phyloP scores from a whole-genome alignment of 2,113 vertebrate species.

The Osmerus eperlanus region DNA sequence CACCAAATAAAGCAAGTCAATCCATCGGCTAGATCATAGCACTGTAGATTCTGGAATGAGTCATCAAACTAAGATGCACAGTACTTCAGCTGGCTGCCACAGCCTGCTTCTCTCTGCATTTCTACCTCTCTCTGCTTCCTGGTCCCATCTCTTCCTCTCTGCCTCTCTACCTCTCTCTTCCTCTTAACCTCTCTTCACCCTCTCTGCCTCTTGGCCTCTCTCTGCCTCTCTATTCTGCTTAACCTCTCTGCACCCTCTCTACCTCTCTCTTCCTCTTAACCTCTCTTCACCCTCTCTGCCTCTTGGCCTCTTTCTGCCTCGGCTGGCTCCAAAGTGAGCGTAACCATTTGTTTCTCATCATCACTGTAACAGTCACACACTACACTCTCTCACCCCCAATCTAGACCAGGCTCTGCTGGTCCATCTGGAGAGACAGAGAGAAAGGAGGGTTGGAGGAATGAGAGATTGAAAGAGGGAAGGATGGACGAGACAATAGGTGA shows the following conservation, averaged over 20 bases:
- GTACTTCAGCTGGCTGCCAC: background rate
- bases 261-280: too few species aligned
- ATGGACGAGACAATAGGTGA: background rate
- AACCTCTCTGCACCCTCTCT: too few species aligned
- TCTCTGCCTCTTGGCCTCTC: too few species aligned
- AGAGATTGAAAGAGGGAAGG: background rate
- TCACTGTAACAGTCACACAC: background rate
- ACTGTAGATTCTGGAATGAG: background rate
- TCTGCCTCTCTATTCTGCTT: too few species aligned
- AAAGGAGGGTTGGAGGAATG: background rate
- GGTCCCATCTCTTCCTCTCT: too few species aligned
- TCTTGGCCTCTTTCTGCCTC: background rate
- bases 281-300: too few species aligned
- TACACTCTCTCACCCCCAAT: background rate
- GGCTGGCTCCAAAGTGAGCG: background rate
- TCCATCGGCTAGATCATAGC: background rate
- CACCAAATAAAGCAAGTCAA: background rate
- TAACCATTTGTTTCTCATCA: conserved; percentile 38
- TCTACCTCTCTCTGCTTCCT: background rate
- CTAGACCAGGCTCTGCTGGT: background rate
- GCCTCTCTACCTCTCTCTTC: too few species aligned
- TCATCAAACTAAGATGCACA: background rate
- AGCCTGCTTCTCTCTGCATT: background rate
- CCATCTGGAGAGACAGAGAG: background rate
- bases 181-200: too few species aligned